These are phyloP conservation scores for Caenorhabditis virilis DNA, from an alignment of 2,888 invertebrate genomes.

Conservation along the genomic window DNA sequence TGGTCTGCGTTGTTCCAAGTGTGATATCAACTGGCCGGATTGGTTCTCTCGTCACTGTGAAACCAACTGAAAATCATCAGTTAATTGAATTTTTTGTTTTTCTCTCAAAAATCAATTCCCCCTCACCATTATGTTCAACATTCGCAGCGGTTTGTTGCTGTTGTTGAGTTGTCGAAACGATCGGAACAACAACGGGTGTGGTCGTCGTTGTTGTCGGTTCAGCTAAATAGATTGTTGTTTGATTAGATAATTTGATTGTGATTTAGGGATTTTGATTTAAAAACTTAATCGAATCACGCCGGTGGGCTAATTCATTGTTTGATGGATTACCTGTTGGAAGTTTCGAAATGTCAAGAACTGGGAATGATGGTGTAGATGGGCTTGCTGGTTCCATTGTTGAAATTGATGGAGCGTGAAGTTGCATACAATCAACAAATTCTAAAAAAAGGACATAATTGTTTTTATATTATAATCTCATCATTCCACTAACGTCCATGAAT, in stretches of 20 bases:
- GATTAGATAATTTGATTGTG: too few relatives aligned
- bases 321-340: constrained; percentile 29
- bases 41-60: constrained; percentile 36
- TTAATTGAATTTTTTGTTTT: too few relatives aligned
- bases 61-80: constrained; percentile 34
- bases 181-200: constrained; percentile 1
- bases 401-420: constrained; percentile 43
- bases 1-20: constrained; percentile 10
- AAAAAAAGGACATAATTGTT: constrained; percentile 5
- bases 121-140: constrained; percentile 4
- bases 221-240: neutral
- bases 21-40: constrained; percentile 22
- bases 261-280: too few relatives aligned
- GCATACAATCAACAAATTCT: constrained; percentile 51
- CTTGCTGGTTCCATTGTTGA: constrained; percentile 25
- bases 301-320: too few relatives aligned
- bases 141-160: neutral
- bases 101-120: too few relatives aligned
- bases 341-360: constrained; percentile 29
- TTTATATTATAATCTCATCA: neutral
- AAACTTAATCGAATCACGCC: too few relatives aligned
- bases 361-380: constrained; percentile 36
- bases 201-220: neutral
- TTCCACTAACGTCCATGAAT: constrained; percentile 43
- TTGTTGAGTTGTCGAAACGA: neutral